Evolutionary conservation across 2,797 vertebrate genomes (phyloP).

Genomic region (Lagorchestes hirsutus): DNA sequence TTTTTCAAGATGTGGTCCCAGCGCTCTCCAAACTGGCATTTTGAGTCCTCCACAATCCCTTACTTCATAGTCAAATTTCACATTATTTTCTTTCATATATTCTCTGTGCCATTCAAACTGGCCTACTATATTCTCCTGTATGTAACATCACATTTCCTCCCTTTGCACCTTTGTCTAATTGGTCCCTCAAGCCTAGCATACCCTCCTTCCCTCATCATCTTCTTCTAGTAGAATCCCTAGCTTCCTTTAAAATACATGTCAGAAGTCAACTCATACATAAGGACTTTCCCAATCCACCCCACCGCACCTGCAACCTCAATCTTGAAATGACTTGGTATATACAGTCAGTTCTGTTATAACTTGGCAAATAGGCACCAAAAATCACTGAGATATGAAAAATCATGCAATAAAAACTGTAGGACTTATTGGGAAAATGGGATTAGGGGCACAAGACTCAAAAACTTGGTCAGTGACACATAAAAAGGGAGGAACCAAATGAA

Average conservation of each 20-base stretch:
- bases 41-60: not conserved
- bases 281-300: not conserved
- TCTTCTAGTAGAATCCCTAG: not conserved
- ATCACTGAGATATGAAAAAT: not conserved
- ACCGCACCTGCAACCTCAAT: not conserved
- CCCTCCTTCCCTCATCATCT: not conserved
- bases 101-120: not conserved
- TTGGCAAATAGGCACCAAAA: not conserved
- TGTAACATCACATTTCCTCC: not conserved
- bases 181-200: not conserved
- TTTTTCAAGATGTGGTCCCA: not conserved
- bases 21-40: not conserved
- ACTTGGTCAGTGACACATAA: not conserved
- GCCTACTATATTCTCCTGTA: not conserved
- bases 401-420: not conserved
- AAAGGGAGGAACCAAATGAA: not conserved
- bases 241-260: not conserved
- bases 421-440: not conserved
- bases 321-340: not conserved
- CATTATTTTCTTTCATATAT: not conserved
- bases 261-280: not conserved
- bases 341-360: not conserved
- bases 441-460: not conserved
- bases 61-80: not conserved
- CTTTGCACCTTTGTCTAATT: not conserved